Evolutionary conservation across 2,113 vertebrate genomes (phyloP), one percentile per base, ranked within the genome.

Genomic region (Eulemur rufifrons): DNA sequence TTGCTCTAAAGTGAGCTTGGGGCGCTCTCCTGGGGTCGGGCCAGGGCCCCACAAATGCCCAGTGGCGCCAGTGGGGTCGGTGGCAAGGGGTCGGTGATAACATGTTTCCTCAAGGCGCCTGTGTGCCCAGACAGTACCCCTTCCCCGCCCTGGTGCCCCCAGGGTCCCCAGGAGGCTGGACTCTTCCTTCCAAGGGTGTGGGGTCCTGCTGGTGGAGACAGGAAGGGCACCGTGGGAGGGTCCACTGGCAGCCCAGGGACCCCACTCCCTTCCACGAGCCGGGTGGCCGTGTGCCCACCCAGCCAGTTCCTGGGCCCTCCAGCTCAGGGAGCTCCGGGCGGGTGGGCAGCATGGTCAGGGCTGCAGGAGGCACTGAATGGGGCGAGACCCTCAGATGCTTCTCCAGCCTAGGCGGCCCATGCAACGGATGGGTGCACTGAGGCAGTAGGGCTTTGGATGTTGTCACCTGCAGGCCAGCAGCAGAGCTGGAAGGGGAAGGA

Each of bases 61-160:
- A 0, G 25, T 20, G 74, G 54, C 0, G 21, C 52, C 6, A 8
- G n/a, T 18, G 0, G 52, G n/a, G 37, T 3, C 18, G 0, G 14
- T 12, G 0, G 29, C 2, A 2, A 85, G 59, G 25, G 34, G 32
- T 34, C 61, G 39, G 8, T 1, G n/a, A 52, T 4, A 18, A 37
- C 0, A 17, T 3, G 15, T n/a, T 15, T 10, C 56, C 71, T 77
- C 8, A 3, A 5, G 20, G 10, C 50, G 5, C 66, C 17, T 12
- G 8, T 3, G 39, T 29, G 27, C 37, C 42, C 21, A 20, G 61
- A 74, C 32, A 32, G 12, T 10, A n/a, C 0, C 8, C 10, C 11
- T 0, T 37, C 50, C 23, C 11, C 34, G 54, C 4, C 2, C 21
- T 10, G 13, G 29, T 34, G 8, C 10, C 25, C 12, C 82, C 15